Evolutionary conservation across 2,797 vertebrate genomes (phyloP), one percentile per base, ranked within the genome.

Genomic region (Macropus fuliginosus): DNA sequence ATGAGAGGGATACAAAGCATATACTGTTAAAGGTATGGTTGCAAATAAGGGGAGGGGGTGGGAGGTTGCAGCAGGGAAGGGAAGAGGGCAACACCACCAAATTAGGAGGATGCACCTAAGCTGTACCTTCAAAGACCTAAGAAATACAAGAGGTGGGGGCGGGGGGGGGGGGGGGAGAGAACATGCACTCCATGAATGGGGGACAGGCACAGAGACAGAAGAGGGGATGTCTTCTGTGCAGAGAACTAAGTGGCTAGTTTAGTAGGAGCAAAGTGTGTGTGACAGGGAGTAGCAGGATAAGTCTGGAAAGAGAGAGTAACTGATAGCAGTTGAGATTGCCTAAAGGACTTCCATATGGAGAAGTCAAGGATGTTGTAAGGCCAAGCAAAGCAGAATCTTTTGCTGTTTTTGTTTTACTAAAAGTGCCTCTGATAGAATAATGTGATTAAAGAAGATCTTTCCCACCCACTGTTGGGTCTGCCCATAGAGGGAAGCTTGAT

Each of bases 51-150:
- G 56, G 28, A 12, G 57, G 28, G 29, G 57, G 6, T 0, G n/a
- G n/a, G 16, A 21, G 16, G 14, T 0, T 1, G 34, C 12, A 12
- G 34, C 1, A 5, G n/a, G n/a, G 5, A 9, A 66, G 31, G 12
- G 4, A 14, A 34, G 31, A 62, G 34, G 11, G 59, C 3, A 62
- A 62, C 59, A 62, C 59, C 13, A 62, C 6, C 59, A 62, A 34
- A 62, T 34, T 62, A 62, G 59, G 57, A 62, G 57, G 29, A 31
- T 62, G 59, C 59, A 62, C 31, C 34, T n/a, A 81, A 81, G 16
- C 6, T 40, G 6, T 81, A 6, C 40, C 66, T 81, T 46, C 6
- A 81, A 81, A 81, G 66, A 81, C 66, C 18, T 81, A 46, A 9
- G 18, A 81, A 46, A 24, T 81, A 46, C 16, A 40, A 74, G 28